Evolutionary conservation across 2,888 invertebrate genomes (phyloP).

Genomic region (Pinctada fucata): DNA sequence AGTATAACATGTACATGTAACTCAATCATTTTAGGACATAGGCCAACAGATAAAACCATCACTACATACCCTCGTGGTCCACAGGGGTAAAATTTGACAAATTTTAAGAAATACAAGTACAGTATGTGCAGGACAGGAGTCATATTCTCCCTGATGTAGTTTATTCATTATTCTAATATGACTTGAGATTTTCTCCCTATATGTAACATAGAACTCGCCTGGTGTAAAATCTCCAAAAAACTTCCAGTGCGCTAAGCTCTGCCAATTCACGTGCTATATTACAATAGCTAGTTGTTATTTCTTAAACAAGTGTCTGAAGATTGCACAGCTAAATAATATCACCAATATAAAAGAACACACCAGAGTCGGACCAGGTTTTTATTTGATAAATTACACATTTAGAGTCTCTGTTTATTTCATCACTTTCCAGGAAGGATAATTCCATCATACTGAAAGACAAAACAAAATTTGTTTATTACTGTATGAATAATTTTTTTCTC

Average conservation of each 20-base stretch:
- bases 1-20: no score
- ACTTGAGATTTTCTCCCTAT: no score
- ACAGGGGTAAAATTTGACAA: no score
- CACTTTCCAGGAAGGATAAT: conserved; percentile 76
- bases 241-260: no score
- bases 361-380: neutral
- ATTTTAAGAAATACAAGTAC: no score
- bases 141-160: neutral
- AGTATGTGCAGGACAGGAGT: neutral
- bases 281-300: neutral
- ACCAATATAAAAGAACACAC: neutral
- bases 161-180: neutral
- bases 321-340: no score
- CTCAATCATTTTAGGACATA: no score
- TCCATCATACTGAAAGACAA: conserved; percentile 75
- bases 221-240: no score
- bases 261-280: no score
- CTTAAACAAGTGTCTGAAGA: neutral
- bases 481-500: neutral
- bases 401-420: conserved; percentile 19
- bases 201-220: no score
- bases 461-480: conserved; percentile 26
- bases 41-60: no score
- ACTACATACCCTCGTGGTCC: no score
- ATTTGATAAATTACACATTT: neutral